Base-by-base conservation (phyloP, 2,113 vertebrate species). In the Clarias magur region DNA sequence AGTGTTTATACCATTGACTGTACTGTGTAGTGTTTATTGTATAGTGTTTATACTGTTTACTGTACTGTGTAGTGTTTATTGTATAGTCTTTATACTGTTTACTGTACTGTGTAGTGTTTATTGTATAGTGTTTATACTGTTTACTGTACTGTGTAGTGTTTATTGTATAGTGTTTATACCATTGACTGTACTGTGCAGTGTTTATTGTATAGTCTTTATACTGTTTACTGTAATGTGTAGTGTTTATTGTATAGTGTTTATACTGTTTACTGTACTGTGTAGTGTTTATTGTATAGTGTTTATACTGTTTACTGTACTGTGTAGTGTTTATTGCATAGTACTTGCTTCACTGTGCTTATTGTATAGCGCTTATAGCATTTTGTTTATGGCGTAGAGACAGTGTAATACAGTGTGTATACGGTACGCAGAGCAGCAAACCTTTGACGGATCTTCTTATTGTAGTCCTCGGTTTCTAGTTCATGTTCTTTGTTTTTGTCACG, bases 401-500 rank as follows among this genome's bases (percentile, higher is more conserved):
- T 15, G 75, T 27, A n/a, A 8, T 17, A 13, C 25, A 42, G 10
- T 38, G 23, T 0, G 15, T 13, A 3, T 25, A 42, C 83, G 27
- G 34, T 59, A n/a, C 27, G 16, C 1, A 42, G 30, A 73, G 3
- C 21, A 60, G 25, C 86, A 79, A 82, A 93, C 93, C 92, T 92
- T 75, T 90, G 84, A 72, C 25, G 4, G 85, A 91, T 93, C 80
- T 89, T 91, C 27, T 48, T 82, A 80, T 85, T 85, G 54, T 83
- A 86, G 63, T 88, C 90, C 73, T 92, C 87, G 23, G 89, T 89
- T 81, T 92, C 90, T 23, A 92, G 57, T 62, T 84, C 79, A 42
- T 70, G 73, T 17, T 90, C 89, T 87, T 88, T 88, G 56, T 91
- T 92, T 86, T 92, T 56, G 17, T 89, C 87, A 79, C 65, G 19